phyloP scores from a whole-genome alignment of 2,113 vertebrate genomes.

The Catharus bicknelli region DNA sequence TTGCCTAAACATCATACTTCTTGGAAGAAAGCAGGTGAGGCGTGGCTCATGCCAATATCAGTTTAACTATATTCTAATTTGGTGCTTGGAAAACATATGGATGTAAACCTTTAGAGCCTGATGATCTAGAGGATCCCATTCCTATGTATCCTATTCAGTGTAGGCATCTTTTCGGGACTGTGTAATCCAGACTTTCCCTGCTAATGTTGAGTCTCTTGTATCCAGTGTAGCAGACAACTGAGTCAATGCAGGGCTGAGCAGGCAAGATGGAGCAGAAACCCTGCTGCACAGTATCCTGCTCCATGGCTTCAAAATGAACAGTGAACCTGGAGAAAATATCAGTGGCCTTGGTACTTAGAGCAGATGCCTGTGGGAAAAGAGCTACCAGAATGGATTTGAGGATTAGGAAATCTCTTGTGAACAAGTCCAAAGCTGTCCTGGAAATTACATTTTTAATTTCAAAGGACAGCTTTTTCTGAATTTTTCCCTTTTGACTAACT shows the following conservation, averaged over 20 bases:
- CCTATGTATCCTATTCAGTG: not conserved
- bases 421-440: not conserved
- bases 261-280: not conserved
- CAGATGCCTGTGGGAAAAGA: not conserved
- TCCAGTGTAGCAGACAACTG: not conserved
- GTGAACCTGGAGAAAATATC: not conserved
- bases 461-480: constrained; percentile 8
- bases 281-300: not conserved
- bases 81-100: not conserved
- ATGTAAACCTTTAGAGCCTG: not conserved
- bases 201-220: not conserved
- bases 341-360: not conserved
- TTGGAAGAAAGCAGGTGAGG: not conserved
- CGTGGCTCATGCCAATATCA: rapidly evolving
- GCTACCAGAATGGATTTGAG: not conserved
- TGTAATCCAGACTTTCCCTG: not conserved
- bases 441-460: constrained; percentile 30
- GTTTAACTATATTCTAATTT: not conserved
- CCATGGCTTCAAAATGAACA: not conserved
- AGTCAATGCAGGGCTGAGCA: not conserved
- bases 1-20: not conserved
- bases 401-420: not conserved
- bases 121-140: not conserved
- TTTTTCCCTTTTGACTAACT: constrained; percentile 15
- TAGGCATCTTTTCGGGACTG: not conserved